Evolutionary conservation across 1,140 invertebrate species (phyloP).

Genomic region (Eumeta japonica): DNA sequence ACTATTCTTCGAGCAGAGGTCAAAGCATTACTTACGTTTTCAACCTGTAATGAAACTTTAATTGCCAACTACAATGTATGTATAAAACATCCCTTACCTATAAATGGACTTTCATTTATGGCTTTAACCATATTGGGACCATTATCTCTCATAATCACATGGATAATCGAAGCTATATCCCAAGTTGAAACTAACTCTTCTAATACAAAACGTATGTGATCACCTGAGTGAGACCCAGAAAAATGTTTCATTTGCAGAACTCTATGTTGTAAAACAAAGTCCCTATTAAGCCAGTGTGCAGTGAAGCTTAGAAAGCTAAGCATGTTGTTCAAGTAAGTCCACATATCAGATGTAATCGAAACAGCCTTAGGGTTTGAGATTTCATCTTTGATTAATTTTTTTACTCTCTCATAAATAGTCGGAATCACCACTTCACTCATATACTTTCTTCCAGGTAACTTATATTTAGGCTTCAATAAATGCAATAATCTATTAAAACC

Average conservation of each 20-base stretch:
- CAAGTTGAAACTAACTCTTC: neutral
- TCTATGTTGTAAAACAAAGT: constrained; percentile 2
- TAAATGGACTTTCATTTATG: no score
- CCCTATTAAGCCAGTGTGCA: constrained; percentile 6
- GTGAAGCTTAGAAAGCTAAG: constrained; percentile 6
- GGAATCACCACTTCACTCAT: constrained; percentile 4
- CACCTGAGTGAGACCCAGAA: neutral
- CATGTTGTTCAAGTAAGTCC: constrained; percentile 4
- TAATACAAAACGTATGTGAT: neutral
- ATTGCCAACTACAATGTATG: constrained; percentile 2
- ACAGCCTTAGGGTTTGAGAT: neutral
- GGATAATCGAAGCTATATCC: constrained; percentile 1
- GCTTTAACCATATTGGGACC: constrained; percentile 3
- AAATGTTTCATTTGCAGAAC: constrained; percentile 8
- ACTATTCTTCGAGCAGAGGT: neutral
- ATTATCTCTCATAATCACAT: constrained; percentile 8
- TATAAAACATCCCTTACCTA: neutral
- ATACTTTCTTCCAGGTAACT: constrained; percentile 2
- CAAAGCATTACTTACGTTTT: neutral
- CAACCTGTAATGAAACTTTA: neutral
- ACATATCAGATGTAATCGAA: constrained; percentile 8
- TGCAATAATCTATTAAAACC: neutral
- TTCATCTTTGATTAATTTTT: neutral
- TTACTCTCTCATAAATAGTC: neutral
- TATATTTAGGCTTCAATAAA: constrained; percentile 7